Evolutionary conservation across 2,888 invertebrate species (phyloP).

Genomic region (Nezara viridula): DNA sequence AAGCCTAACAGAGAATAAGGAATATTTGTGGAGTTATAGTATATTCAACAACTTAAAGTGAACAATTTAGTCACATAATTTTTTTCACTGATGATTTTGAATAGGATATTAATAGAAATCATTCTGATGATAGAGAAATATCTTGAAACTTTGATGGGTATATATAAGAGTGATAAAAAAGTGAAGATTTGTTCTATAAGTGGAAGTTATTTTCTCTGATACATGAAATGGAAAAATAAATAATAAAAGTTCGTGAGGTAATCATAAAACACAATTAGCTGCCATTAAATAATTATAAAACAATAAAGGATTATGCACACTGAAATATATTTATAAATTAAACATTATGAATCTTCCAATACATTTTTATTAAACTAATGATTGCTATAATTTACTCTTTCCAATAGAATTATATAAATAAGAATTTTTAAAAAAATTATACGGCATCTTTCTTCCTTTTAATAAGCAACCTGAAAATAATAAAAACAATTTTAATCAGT

Average conservation of each 20-base stretch:
- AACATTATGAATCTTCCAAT: neutral
- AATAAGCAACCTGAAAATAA: conserved; percentile 4
- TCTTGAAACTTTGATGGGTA: no score
- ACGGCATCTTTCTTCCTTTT: neutral
- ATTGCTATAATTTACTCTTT: conserved; percentile 35
- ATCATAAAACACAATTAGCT: neutral
- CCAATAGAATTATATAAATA: neutral
- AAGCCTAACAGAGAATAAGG: no score
- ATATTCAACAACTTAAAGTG: no score
- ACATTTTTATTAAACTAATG: neutral
- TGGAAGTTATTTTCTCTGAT: no score
- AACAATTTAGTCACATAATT: no score
- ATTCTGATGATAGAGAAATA: no score
- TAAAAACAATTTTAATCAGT: neutral
- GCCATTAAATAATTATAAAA: neutral
- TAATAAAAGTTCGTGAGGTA: neutral
- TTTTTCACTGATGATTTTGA: no score
- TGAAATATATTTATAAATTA: neutral
- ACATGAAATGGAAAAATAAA: no score
- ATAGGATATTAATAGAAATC: no score
- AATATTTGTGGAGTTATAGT: no score
- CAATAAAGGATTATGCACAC: neutral
- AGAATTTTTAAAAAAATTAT: neutral
- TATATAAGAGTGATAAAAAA: no score
- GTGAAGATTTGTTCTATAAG: no score